Evolutionary conservation across 2,888 invertebrate species (phyloP).

Genomic region (Drosophila suboccidentalis): DNA sequence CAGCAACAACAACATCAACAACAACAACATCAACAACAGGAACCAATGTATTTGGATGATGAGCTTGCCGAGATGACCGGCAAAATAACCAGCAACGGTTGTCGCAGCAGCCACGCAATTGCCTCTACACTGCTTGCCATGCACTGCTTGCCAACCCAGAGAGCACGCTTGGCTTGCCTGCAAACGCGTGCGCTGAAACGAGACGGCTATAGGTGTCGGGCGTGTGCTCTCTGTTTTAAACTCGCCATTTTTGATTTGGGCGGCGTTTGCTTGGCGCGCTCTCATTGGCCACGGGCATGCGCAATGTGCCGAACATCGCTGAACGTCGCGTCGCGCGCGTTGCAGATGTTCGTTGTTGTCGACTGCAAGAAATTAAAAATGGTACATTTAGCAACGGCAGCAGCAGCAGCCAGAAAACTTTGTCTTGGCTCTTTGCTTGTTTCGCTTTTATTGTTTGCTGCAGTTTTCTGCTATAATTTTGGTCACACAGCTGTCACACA

Average conservation of each 20-base stretch:
- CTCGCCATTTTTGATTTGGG: constrained; percentile 85
- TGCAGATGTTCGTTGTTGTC: constrained; percentile 79
- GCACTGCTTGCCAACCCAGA: constrained; percentile 48
- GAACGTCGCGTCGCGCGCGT: constrained; percentile 31
- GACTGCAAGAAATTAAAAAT: constrained; percentile 76
- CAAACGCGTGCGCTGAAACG: constrained; percentile 38
- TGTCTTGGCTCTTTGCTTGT: constrained; percentile 61
- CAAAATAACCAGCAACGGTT: constrained; percentile 42
- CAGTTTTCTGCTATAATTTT: constrained; percentile 78
- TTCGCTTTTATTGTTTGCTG: constrained; percentile 73
- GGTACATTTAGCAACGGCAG: constrained; percentile 67
- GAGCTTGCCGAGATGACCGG: constrained; percentile 61
- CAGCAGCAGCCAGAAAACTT: constrained; percentile 64
- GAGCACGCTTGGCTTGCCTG: constrained; percentile 3
- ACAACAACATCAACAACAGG: background rate
- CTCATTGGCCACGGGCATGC: constrained; percentile 83
- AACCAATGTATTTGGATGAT: constrained; percentile 43
- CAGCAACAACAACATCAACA: constrained; percentile 1
- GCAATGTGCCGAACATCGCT: constrained; percentile 57
- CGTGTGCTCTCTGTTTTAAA: constrained; percentile 63
- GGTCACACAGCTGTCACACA: constrained; percentile 82
- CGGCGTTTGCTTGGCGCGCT: constrained; percentile 79
- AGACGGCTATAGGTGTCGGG: constrained; percentile 28
- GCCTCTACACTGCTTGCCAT: constrained; percentile 57
- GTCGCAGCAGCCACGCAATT: constrained; percentile 34